phyloP scores from a whole-genome alignment of 2,888 invertebrate species.

The Cephus rjabovi region DNA sequence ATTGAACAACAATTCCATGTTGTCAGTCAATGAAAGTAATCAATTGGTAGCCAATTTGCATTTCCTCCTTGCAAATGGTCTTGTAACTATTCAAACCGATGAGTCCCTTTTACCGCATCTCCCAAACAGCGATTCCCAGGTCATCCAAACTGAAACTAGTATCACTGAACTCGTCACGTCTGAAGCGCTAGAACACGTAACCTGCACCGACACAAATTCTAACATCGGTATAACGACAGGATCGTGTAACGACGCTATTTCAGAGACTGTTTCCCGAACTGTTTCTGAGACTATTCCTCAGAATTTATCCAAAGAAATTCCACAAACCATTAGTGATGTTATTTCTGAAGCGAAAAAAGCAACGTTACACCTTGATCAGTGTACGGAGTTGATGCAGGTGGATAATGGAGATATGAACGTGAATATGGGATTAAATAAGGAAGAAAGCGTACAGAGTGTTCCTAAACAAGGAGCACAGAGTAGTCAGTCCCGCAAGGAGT shows the following conservation, averaged over 20 bases:
- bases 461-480: not conserved
- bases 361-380: slow-evolving; percentile 27
- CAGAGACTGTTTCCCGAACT: not conserved
- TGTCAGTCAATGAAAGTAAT: slow-evolving; percentile 52
- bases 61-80: slow-evolving; percentile 53
- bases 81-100: slow-evolving; percentile 66
- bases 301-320: not conserved
- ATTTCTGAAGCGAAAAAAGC: slow-evolving; percentile 5
- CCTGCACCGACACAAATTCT: slow-evolving; percentile 5
- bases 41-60: slow-evolving; percentile 57
- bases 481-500: slow-evolving; percentile 44
- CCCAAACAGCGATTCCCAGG: slow-evolving; percentile 42
- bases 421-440: not conserved
- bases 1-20: slow-evolving; percentile 60
- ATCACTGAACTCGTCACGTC: slow-evolving; percentile 21
- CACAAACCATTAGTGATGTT: not conserved
- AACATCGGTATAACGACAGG: slow-evolving; percentile 31
- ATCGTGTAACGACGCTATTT: not conserved
- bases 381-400: slow-evolving; percentile 29
- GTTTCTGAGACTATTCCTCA: not conserved
- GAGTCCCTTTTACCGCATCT: slow-evolving; percentile 63
- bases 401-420: slow-evolving; percentile 1
- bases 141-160: slow-evolving; percentile 46
- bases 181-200: not conserved
- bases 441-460: not conserved